phyloP scores from a whole-genome alignment of 2,888 invertebrate genomes.

The Parnassius glacialis region DNA sequence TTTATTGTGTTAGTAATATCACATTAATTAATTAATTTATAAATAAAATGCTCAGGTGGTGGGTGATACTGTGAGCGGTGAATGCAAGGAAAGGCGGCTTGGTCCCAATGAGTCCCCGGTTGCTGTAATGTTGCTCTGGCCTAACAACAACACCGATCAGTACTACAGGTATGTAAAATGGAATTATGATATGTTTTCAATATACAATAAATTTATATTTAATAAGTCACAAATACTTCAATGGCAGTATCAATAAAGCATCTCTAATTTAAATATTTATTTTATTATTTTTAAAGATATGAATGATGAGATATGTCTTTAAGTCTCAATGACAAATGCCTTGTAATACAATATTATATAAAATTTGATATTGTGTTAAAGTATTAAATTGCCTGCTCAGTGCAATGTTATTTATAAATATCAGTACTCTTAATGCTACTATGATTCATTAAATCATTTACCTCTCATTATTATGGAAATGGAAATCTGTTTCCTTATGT shows the following conservation, averaged over 20 bases:
- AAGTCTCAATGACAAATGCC: too few relatives aligned
- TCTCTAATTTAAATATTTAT: too few relatives aligned
- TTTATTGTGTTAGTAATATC: too few relatives aligned
- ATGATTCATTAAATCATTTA: conserved; percentile 38
- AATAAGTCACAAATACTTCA: too few relatives aligned
- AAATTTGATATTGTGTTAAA: not conserved
- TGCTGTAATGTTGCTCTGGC: conserved; percentile 91
- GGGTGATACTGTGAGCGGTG: conserved; percentile 91
- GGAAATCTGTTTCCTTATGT: conserved; percentile 31
- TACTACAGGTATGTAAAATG: conserved; percentile 63
- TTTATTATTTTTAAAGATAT: too few relatives aligned
- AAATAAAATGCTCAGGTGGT: conserved; percentile 79
- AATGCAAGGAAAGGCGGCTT: conserved; percentile 95
- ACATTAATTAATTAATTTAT: not conserved
- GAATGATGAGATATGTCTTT: too few relatives aligned
- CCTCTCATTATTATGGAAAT: conserved; percentile 31
- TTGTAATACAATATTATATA: too few relatives aligned
- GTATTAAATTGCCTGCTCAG: conserved; percentile 31
- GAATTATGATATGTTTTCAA: too few relatives aligned
- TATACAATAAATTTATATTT: too few relatives aligned
- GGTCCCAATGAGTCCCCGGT: conserved; percentile 91
- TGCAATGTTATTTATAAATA: conserved; percentile 36
- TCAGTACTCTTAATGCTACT: conserved; percentile 31
- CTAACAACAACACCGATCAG: conserved; percentile 82
- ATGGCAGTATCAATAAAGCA: too few relatives aligned